phyloP scores from a whole-genome alignment of 2,797 vertebrate species.

The Anableps anableps region DNA sequence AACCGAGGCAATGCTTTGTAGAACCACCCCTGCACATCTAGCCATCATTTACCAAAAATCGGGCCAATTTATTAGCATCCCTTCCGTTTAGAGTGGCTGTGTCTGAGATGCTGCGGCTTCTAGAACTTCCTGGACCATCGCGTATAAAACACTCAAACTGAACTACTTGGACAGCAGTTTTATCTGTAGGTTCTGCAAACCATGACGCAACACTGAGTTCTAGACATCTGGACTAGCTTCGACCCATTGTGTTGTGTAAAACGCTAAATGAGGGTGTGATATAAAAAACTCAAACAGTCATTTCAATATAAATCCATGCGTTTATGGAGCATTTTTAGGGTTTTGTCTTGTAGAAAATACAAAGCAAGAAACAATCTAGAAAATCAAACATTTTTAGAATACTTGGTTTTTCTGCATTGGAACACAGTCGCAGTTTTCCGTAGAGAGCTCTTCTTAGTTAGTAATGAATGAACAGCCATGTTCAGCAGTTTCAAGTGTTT shows the following conservation, averaged over 20 bases:
- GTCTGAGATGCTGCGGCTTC: too few species aligned
- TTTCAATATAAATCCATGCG: background rate
- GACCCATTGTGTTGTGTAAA: background rate
- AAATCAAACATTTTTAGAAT: background rate
- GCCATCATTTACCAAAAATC: too few species aligned
- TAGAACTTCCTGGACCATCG: too few species aligned
- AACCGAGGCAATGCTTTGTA: too few species aligned
- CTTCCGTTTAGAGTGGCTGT: too few species aligned
- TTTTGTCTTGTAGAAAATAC: background rate
- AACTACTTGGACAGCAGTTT: background rate
- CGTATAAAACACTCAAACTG: too few species aligned
- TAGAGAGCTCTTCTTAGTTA: background rate
- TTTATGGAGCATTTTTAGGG: background rate
- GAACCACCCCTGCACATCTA: too few species aligned
- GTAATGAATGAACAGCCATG: background rate
- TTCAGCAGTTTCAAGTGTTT: background rate
- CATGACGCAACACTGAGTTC: background rate
- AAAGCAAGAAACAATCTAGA: background rate
- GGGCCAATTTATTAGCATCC: too few species aligned
- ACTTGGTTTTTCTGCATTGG: background rate
- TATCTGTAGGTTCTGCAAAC: background rate
- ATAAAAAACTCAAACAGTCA: background rate
- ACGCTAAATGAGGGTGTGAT: background rate
- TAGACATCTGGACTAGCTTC: background rate
- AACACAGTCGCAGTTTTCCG: background rate